phyloP scores from a whole-genome alignment of 2,888 invertebrate species.

The Nysson spinosus region DNA sequence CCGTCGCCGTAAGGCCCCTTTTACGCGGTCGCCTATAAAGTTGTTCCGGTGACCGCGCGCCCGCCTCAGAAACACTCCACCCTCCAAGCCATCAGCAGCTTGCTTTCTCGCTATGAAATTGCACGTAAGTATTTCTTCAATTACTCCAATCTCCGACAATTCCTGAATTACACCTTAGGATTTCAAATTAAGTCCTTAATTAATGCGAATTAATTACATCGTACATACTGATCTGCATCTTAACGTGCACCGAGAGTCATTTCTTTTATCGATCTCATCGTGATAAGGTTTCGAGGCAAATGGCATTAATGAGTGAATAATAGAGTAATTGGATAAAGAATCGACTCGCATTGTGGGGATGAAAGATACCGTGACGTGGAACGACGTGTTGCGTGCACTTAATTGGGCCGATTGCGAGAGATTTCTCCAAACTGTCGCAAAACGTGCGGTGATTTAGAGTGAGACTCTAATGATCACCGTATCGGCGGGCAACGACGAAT shows the following conservation, averaged over 20 bases:
- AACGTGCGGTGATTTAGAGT: neutral
- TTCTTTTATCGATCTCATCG: too few species aligned
- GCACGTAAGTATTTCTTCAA: constrained; percentile 57
- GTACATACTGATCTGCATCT: too few species aligned
- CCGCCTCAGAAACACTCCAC: constrained; percentile 76
- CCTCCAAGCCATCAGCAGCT: constrained; percentile 67
- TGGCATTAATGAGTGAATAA: too few species aligned
- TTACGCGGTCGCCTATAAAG: constrained; percentile 72
- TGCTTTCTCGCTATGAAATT: constrained; percentile 62
- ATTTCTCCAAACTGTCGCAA: neutral
- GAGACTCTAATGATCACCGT: constrained; percentile 9
- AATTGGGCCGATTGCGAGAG: constrained; percentile 15
- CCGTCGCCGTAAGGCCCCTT: constrained; percentile 63
- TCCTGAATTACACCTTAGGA: too few species aligned
- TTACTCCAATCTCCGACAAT: neutral
- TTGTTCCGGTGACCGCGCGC: constrained; percentile 73
- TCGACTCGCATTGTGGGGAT: neutral
- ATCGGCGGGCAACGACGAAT: neutral
- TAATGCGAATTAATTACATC: neutral
- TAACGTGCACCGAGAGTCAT: too few species aligned
- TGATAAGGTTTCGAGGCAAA: too few species aligned
- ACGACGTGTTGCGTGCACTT: constrained; percentile 11
- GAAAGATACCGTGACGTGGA: neutral
- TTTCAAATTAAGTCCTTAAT: too few species aligned
- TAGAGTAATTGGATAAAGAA: neutral